phyloP scores from a whole-genome alignment of 2,888 invertebrate species.

The Diploptera punctata region DNA sequence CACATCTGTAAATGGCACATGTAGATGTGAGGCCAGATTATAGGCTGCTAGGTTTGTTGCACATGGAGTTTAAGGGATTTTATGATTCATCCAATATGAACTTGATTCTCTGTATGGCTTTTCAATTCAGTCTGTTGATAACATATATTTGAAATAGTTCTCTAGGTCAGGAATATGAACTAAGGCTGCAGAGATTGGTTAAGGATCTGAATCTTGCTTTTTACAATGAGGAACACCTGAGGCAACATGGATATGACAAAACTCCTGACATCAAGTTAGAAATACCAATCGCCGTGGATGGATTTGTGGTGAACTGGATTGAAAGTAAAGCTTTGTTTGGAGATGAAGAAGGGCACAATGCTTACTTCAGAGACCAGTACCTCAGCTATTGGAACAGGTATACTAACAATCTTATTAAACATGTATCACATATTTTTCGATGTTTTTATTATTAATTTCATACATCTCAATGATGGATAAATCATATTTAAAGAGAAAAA shows the following conservation, averaged over 20 bases:
- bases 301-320: constrained; percentile 91
- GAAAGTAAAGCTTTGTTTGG: constrained; percentile 97
- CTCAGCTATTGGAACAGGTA: constrained; percentile 87
- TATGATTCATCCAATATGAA: too few relatives aligned
- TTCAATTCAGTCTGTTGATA: too few relatives aligned
- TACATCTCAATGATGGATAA: too few relatives aligned
- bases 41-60: too few relatives aligned
- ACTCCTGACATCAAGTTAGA: constrained; percentile 94
- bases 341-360: constrained; percentile 79
- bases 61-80: too few relatives aligned
- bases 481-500: too few relatives aligned
- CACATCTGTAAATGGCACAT: too few relatives aligned
- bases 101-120: too few relatives aligned
- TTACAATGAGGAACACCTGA: constrained; percentile 78
- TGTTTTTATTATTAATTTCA: too few relatives aligned
- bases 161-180: constrained; percentile 86
- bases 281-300: constrained; percentile 85
- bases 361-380: constrained; percentile 84
- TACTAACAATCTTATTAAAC: too few relatives aligned
- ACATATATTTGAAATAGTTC: constrained; percentile 59
- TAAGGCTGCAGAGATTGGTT: constrained; percentile 70
- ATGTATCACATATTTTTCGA: too few relatives aligned
- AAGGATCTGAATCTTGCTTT: constrained; percentile 65
- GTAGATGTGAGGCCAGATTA: too few relatives aligned
- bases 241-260: constrained; percentile 89